These are phyloP conservation scores for Prinia subflava DNA, from an alignment of 2,113 vertebrate genomes.

Conservation along the genomic window DNA sequence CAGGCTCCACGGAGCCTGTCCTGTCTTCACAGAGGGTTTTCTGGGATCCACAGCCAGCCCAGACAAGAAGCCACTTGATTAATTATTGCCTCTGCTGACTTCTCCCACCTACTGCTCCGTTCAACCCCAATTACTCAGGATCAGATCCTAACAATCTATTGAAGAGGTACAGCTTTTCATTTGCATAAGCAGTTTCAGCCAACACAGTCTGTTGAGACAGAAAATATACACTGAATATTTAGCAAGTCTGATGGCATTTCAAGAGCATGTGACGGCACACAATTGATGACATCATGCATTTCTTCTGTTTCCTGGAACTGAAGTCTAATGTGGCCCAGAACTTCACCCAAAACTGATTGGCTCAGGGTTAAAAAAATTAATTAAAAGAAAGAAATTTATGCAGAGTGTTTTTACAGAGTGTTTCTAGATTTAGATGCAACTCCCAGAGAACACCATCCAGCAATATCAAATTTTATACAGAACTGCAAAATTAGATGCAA, in stretches of 20 bases:
- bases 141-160: conserved; percentile 24
- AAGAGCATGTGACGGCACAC: neutral
- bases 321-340: neutral
- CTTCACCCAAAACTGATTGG: neutral
- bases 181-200: conserved; percentile 48
- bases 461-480: neutral
- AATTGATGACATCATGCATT: conserved; percentile 25
- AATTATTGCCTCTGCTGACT: conserved; percentile 49
- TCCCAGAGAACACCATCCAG: neutral
- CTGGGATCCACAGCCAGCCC: neutral
- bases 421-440: neutral
- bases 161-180: conserved; percentile 51
- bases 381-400: neutral
- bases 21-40: neutral
- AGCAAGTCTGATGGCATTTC: conserved; percentile 46
- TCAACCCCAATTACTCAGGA: conserved; percentile 33
- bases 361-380: neutral
- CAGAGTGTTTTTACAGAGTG: neutral
- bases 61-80: conserved; percentile 18
- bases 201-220: conserved; percentile 47
- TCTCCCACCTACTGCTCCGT: conserved; percentile 42
- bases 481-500: neutral
- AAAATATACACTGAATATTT: conserved; percentile 52
- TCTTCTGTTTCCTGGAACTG: neutral
- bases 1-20: neutral